Percentiles rank a stretch among this genome's conserved stretches.
Conservation (phyloP, 2,113 vertebrate genomes). For the Sclerurus mexicanus region DNA sequence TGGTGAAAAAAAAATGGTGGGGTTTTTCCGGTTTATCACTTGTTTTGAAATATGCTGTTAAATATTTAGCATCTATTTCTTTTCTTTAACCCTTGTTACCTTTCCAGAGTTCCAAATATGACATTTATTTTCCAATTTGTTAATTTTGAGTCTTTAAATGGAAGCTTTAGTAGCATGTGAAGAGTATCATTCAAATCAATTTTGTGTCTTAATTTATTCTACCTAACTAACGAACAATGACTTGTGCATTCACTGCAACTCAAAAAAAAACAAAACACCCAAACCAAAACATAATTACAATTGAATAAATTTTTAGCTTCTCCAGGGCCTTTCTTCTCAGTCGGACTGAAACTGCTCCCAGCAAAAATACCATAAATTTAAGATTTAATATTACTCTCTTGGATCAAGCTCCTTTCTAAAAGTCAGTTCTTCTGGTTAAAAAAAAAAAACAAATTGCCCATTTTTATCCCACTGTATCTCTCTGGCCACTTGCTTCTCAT, state of each 20-base stretch:
- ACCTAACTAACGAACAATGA: not conserved
- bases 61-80: not conserved
- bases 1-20: not conserved
- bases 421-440: not conserved
- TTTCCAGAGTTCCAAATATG: not conserved
- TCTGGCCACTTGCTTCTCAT: not conserved
- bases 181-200: not conserved
- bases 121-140: not conserved
- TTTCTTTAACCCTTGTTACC: not conserved
- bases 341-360: not conserved
- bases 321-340: not conserved
- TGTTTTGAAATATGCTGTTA: not conserved
- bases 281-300: not conserved
- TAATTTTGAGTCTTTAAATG: not conserved
- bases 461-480: not conserved
- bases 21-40: not conserved
- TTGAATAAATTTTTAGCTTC: not conserved
- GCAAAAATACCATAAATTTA: not conserved
- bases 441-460: not conserved
- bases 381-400: not conserved
- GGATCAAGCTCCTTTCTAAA: not conserved
- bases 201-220: not conserved
- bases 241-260: not conserved
- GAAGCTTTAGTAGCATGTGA: not conserved
- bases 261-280: fast-evolving